Base-by-base conservation (phyloP, 2,113 vertebrate genomes). In the Gorsachius goisagi region DNA sequence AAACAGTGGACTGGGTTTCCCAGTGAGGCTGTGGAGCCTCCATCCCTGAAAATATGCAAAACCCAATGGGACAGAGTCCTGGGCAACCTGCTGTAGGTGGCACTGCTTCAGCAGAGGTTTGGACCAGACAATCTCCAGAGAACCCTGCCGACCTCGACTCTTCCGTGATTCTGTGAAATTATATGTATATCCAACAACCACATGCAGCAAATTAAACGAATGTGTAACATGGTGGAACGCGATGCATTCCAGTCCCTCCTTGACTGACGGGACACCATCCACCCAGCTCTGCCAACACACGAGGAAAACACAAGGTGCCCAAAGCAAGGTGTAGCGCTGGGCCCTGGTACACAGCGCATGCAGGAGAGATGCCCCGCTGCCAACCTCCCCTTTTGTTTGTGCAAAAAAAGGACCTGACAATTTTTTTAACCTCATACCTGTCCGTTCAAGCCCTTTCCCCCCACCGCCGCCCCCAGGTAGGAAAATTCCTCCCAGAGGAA, bases 401-500 rank as follows among this genome's bases (percentile, higher is more conserved):
- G 60, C 13, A 56, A 50, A 63, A 41, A 56, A 83, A 59, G 52
- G 55, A 74, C 27, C 52, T 86, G 56, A 72, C 9, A 39, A 12
- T 47, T 41, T 69, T 93, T 87, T 67, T 33, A 35, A 41, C 68
- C 35, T 90, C 79, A 68, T 84, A 33, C 91, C 63, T 90, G 78
- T 63, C 79, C 5, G 0, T 58, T 96, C 93, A 88, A 94, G 56
- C 55, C 82, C 50, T 63, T 76, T 59, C 3, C 50, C 50, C 59
- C 49, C 20, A 18, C 28, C 2, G 1, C 13, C 0, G 11, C 92
- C 85, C 91, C 67, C 82, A 96, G 92, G 90, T 88, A 86, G 97
- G 93, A 96, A 96, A 96, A 95, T 96, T 94, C 92, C 93, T 89
- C 47, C 90, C 73, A 64, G 72, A 72, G 86, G 76, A 94, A 87